These are phyloP conservation scores for Dryocosmus kuriphilus DNA, from an alignment of 2,888 invertebrate genomes.

Conservation along the genomic window DNA sequence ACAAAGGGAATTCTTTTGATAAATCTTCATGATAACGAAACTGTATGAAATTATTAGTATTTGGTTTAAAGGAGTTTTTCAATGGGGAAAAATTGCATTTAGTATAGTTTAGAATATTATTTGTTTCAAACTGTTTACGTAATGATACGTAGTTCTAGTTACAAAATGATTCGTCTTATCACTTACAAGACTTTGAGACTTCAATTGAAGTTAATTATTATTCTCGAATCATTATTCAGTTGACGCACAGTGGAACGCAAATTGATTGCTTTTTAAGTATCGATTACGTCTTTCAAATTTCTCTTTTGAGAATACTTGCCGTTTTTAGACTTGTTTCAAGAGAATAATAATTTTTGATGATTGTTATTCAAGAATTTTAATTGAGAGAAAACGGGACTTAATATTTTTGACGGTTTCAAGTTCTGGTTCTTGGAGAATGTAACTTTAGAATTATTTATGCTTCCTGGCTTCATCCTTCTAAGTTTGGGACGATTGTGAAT, in stretches of 20 bases:
- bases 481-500: too few relatives aligned
- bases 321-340: neutral
- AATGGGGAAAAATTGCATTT: too few relatives aligned
- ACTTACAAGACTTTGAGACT: neutral
- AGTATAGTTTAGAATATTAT: too few relatives aligned
- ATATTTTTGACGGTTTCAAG: too few relatives aligned
- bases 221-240: constrained; percentile 13
- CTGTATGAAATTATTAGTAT: too few relatives aligned
- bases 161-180: neutral
- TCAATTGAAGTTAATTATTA: constrained; percentile 27
- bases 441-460: too few relatives aligned
- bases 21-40: too few relatives aligned
- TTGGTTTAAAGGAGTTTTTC: too few relatives aligned
- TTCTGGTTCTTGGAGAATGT: too few relatives aligned
- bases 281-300: constrained; percentile 31
- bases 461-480: too few relatives aligned
- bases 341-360: constrained; percentile 19
- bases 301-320: constrained; percentile 13
- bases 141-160: neutral
- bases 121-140: too few relatives aligned
- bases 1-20: too few relatives aligned
- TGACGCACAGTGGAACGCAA: constrained; percentile 9
- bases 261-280: constrained; percentile 24
- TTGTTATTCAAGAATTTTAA: constrained; percentile 19
- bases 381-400: neutral